Conservation (phyloP, 2,888 invertebrate genomes). For the Agonopterix alstromeriana region DNA sequence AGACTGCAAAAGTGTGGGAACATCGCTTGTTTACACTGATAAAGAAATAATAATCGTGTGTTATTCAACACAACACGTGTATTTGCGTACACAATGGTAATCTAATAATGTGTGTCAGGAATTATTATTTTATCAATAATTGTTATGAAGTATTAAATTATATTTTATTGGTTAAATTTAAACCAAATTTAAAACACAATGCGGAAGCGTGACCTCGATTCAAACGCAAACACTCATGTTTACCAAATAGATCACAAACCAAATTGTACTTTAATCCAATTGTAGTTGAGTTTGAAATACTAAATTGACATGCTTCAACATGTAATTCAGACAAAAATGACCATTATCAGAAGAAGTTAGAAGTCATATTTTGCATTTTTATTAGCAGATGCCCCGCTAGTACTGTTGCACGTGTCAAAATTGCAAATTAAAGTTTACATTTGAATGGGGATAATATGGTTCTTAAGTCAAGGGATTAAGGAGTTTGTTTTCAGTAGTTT, state of each 20-base stretch:
- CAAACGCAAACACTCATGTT: slow-evolving; percentile 23
- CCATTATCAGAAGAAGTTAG: slow-evolving; percentile 1
- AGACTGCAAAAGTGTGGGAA: too few species aligned
- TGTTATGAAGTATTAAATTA: too few species aligned
- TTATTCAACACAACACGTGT: too few species aligned
- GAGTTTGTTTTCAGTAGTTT: neutral
- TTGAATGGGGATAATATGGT: neutral
- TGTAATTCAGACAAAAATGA: slow-evolving; percentile 1
- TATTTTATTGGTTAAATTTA: too few species aligned
- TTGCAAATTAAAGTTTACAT: neutral
- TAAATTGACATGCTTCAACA: neutral
- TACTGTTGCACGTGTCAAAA: slow-evolving; percentile 5
- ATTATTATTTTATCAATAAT: too few species aligned
- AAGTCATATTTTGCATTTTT: slow-evolving; percentile 10
- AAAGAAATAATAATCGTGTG: too few species aligned
- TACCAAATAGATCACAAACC: slow-evolving; percentile 5
- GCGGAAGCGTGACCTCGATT: slow-evolving; percentile 23
- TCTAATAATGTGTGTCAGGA: too few species aligned
- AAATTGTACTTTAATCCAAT: neutral
- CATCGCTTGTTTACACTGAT: too few species aligned
- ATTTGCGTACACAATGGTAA: too few species aligned
- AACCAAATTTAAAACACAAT: slow-evolving; percentile 4
- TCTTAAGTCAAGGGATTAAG: neutral
- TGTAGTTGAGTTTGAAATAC: neutral
- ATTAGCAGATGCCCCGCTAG: slow-evolving; percentile 4